Base-by-base conservation (phyloP, 2,888 invertebrate genomes). In the Nycteola revayana region DNA sequence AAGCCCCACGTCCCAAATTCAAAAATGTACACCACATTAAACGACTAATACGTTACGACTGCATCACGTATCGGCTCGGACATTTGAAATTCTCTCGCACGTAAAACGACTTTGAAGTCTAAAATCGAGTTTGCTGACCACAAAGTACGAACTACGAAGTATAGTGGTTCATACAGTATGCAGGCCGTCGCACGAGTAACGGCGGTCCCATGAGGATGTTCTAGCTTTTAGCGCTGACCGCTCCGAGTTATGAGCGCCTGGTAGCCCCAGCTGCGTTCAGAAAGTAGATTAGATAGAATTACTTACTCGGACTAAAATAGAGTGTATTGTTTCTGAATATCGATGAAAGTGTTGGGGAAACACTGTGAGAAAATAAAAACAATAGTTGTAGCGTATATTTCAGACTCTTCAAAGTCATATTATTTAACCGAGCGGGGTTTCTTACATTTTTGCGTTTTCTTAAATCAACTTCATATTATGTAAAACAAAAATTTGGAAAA, bases 121-220 rank as follows among this genome's bases (percentile, higher is more conserved):
- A 73, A 74, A 86, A 86, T 86, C 77, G 81, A 86, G 80, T 87
- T 84, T 80, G 72, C 77, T 81, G 85, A 82, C 82, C 85, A 68
- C 75, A 73, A 71, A 68, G 70, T 66, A 53, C 47, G 81, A 79
- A 14, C 78, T 81, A 66, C 72, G 67, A 66, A 64, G 65, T 60
- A 41, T 25, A 55, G 58, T 48, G 55, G 61, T 75, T 78, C 77
- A 79, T 84, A 75, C 69, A 75, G 78, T 84, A 84, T 84, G 84
- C 83, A 80, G 68, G 66, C 52, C 56, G 58, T 60, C 58, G 63
- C 65, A 61, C 50, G 46, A 52, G 56, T 58, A 58, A 43, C 50
- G 54, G 42, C 35, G 42, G 57, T 68, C 70, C 67, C 71, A 54
- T 49, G 70, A 64, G 70, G 55, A 56, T 61, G 68, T 69, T 67